A percentile compares a stretch with the other conserved stretches of the same genome.
These are phyloP conservation scores for Atherinosoma microstoma DNA, from an alignment of 2,797 vertebrate genomes.

Conservation along the genomic window DNA sequence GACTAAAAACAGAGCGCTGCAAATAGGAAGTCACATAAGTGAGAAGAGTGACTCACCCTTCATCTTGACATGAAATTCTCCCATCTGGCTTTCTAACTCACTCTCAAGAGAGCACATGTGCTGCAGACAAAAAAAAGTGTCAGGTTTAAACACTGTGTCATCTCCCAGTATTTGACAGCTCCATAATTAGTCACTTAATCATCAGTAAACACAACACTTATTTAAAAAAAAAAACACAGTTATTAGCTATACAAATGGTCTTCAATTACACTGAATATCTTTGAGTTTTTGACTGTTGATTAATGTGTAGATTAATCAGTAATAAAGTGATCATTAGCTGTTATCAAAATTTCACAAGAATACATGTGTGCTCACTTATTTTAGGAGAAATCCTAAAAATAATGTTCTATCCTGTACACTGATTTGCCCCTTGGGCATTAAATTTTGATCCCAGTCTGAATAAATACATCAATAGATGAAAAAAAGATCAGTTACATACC, in stretches of 20 bases:
- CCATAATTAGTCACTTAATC: background rate
- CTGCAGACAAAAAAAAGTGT: constrained; percentile 72
- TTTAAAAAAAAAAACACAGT: background rate
- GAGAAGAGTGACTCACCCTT: constrained; percentile 87
- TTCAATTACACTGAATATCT: background rate
- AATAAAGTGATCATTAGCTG: background rate
- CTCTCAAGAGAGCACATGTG: constrained; percentile 97
- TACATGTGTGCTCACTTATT: too few relatives aligned
- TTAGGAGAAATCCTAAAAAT: too few relatives aligned
- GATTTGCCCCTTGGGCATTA: too few relatives aligned
- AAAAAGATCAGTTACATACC: constrained; percentile 76
- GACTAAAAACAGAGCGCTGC: constrained; percentile 6
- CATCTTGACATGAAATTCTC: constrained; percentile 98
- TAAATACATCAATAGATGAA: background rate
- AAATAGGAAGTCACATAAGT: constrained; percentile 37
- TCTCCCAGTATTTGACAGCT: background rate
- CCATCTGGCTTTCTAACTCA: constrained; percentile 95
- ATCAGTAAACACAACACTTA: background rate
- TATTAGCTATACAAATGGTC: constrained; percentile 1
- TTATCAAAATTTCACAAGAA: background rate
- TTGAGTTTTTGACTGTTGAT: background rate
- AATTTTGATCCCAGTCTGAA: background rate
- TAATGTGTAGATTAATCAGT: background rate
- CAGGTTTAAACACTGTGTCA: background rate
- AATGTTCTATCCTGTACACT: too few relatives aligned